Percentiles rank a stretch among this genome's conserved stretches.
phyloP scores from a whole-genome alignment of 2,113 vertebrate genomes.

The Nettapus auritus region DNA sequence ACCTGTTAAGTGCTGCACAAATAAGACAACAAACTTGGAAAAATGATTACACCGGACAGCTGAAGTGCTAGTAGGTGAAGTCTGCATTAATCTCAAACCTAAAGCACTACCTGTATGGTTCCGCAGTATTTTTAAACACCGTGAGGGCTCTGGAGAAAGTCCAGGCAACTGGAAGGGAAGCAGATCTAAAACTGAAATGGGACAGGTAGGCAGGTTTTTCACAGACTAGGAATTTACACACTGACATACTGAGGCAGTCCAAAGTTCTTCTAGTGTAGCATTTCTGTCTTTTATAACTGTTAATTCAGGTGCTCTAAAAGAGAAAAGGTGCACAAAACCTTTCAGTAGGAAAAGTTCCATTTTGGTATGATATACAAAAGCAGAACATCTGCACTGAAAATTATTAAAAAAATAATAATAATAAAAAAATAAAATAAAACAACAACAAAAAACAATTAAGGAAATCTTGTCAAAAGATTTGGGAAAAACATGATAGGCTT shows the following conservation, averaged over 20 bases:
- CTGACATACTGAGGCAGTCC: neutral
- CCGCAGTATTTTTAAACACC: neutral
- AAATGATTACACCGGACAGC: neutral
- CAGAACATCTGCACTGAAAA: neutral
- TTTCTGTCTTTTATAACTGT: neutral
- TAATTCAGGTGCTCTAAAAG: neutral
- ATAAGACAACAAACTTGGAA: neutral
- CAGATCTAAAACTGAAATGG: neutral
- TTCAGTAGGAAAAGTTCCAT: neutral
- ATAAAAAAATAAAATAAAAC: no score
- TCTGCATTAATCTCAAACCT: neutral
- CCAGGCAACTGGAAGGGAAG: neutral
- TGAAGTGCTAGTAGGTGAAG: neutral
- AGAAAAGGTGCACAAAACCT: neutral
- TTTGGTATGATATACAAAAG: neutral
- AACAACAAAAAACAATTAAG: neutral
- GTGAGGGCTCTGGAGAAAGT: neutral
- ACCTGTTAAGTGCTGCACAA: neutral
- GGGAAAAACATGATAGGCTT: neutral
- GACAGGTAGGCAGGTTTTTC: neutral
- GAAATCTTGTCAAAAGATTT: neutral
- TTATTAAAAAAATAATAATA: no score
- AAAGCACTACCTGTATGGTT: neutral
- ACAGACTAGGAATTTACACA: neutral
- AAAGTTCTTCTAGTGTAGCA: neutral